Base-by-base conservation (phyloP, 1,140 invertebrate genomes). In the Hestina assimilis region DNA sequence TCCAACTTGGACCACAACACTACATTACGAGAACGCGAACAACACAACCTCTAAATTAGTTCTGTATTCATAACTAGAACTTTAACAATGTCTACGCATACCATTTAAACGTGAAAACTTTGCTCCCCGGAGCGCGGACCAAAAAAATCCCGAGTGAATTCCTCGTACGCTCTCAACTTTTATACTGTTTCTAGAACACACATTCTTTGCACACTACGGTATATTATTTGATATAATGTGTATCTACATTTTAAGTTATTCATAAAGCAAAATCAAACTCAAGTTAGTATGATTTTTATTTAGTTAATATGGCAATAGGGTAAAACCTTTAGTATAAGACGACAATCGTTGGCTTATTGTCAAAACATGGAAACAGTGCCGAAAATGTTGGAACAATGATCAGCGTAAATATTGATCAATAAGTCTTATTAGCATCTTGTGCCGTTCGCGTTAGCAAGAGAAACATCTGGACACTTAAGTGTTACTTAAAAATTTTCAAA, bases 111-210 rank as follows among this genome's bases (percentile, higher is more conserved):
- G 23, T 21, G 20, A 48, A 33, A 48, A 19, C 15, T 28, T 47
- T 20, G n/a, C 31, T 35, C 26, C 45, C 12, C 35, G 35, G 45
- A 12, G 7, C 9, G 15, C 33, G 19, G 15, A 38, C 33, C n/a
- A n/a, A 38, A 38, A 23, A 23, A 48, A 33, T 35, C 29, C 19
- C 45, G 12, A 14, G 31, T 33, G 45, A 35, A 48, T 48, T 33
- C 45, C 29, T 28, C 33, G 33, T n/a, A 6, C 9, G 9, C 5
- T 38, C 33, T 21, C 20, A 14, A 29, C 45, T 48, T 29, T 48
- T 26, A 35, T 35, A 23, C 17, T 33, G 9, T 47, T 48, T 48
- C 29, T 35, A 35, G 45, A 19, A 21, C 45, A 48, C 4, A 28
- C 29, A 48, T 48, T 48, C 45, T 33, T 35, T 5, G 15, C 26